These are phyloP conservation scores for Andrena haemorrhoa DNA, from an alignment of 2,888 invertebrate genomes.

Conservation along the genomic window DNA sequence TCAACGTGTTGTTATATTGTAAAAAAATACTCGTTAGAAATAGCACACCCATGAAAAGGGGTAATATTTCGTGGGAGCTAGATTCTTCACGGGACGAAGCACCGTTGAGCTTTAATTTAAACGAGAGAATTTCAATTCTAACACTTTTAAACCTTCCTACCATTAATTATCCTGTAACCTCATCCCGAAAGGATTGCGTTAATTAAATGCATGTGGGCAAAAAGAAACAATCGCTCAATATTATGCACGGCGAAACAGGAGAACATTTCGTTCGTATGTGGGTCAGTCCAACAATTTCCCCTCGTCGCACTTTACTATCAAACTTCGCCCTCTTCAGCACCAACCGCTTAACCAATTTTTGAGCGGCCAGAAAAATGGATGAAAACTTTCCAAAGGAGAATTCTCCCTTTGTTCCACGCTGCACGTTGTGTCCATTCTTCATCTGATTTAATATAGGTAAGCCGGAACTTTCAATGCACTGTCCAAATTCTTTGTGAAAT, in stretches of 20 bases:
- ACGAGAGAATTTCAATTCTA: neutral
- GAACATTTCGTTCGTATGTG: conserved; percentile 29
- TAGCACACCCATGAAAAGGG: neutral
- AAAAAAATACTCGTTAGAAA: conserved; percentile 3
- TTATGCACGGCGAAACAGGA: conserved; percentile 15
- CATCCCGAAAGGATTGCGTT: neutral
- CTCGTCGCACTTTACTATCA: neutral
- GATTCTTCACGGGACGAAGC: neutral
- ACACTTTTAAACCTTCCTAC: conserved; percentile 2
- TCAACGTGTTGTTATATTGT: neutral
- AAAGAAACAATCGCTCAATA: conserved; percentile 24
- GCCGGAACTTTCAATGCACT: neutral
- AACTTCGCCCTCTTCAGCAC: conserved; percentile 31
- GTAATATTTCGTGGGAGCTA: neutral
- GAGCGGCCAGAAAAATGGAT: conserved; percentile 49
- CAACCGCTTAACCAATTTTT: conserved; percentile 46
- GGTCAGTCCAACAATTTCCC: conserved; percentile 41
- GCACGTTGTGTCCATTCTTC: neutral
- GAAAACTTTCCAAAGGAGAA: conserved; percentile 32
- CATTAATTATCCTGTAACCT: conserved; percentile 40
- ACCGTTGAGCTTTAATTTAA: conserved; percentile 25
- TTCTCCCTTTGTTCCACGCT: neutral
- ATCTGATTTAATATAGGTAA: neutral
- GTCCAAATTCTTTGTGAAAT: neutral
- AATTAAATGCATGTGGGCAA: conserved; percentile 34